Evolutionary conservation across 2,113 vertebrate genomes (phyloP), one percentile per base, ranked within the genome.

Genomic region (Macquaria australasica): DNA sequence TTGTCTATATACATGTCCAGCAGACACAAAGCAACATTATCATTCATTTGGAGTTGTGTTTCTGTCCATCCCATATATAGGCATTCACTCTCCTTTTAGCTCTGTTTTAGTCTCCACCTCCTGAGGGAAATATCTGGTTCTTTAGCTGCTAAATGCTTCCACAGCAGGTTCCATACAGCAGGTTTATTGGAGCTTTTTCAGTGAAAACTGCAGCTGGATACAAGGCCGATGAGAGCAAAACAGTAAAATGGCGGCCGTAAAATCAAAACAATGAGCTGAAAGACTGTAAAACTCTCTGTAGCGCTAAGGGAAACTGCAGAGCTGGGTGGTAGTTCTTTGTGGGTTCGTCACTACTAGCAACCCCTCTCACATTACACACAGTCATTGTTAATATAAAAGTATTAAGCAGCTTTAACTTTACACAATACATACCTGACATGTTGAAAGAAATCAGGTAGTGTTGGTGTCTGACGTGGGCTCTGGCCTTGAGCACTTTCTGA

Each of bases 401-500:
- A 37, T 6, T 1, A 3, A 9, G 0, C 4, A 58, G 28, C 18
- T 59, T 45, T 25, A n/a, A 16, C 21, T 67, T 56, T 5, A 14
- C 53, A 12, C 3, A 58, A n/a, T 16, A 45, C 88, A 63, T 66
- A 95, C 95, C 85, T 88, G 60, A 92, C 80, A 18, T 81, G 86
- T 3, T 92, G 85, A 34, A 94, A 12, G 66, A 96, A 92, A 6
- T 94, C 94, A 39, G 93, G 71, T 11, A 90, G 88, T 28, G 88
- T 80, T 53, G 77, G 81, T 14, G 85, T 43, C 70, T 73, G 72
- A 16, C 66, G 81, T 15, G 60, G 23, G 43, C n/a, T 89, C 31
- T 79, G 78, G 58, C 81, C 67, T 68, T 18, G 55, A 55, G 70
- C 31, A 56, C 41, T 85, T 72, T 90, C 89, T 80, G 88, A 25